Evolutionary conservation across 2,888 invertebrate genomes (phyloP), one percentile per base, ranked within the genome.

Genomic region (Sinhomidia bicolor): DNA sequence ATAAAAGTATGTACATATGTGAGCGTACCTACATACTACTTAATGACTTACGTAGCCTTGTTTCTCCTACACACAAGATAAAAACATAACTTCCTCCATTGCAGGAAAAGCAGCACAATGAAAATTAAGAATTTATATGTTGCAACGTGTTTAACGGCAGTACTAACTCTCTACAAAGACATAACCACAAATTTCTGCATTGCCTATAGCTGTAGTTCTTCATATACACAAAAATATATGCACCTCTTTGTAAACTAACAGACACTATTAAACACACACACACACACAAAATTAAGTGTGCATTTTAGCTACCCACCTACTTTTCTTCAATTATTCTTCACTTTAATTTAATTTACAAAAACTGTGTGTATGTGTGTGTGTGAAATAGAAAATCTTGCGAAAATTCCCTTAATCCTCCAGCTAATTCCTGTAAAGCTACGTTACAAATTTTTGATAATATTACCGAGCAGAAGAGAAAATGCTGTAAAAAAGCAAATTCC

Each of bases 261-360:
- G 17, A 2, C n/a, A n/a, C 65, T 36, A 68, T 68, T 68, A 68
- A 36, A 62, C 14, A 36, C 17, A 68, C 65, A 68, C 36, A n/a
- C n/a, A n/a, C n/a, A n/a, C n/a, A n/a, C n/a, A n/a, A n/a, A n/a
- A n/a, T n/a, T n/a, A n/a, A 10, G 10, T 14, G 20, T n/a, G n/a
- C n/a, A n/a, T n/a, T n/a, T n/a, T n/a, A n/a, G n/a, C n/a, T n/a
- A n/a, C n/a, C n/a, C n/a, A n/a, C 12, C 57, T 10, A 23, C 26
- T 68, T 36, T 17, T 68, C 26, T 74, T 47, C 47, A 47, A 74
- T 74, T 44, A 47, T 47, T 47, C 47, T 23, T 26, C 65, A 65
- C 23, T 74, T 74, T 74, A 74, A 74, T 74, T 74, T 47, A 74
- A 74, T 74, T 47, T 68, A 68, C 32, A 68, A 36, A n/a, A n/a